These are phyloP conservation scores for Madoqua kirkii DNA, from an alignment of 2,113 vertebrate genomes.

Conservation along the genomic window DNA sequence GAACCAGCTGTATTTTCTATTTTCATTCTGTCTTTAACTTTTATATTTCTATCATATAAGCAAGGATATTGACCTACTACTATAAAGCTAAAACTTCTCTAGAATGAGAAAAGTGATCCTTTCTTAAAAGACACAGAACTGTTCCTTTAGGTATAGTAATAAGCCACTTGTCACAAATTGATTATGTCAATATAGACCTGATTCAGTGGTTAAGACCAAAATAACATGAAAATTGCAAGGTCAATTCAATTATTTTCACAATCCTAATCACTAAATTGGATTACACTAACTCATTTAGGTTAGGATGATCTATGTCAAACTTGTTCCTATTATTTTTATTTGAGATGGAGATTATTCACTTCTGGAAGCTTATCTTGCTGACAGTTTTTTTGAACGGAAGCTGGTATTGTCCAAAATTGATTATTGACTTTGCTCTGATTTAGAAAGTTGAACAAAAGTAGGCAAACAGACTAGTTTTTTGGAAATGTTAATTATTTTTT, in stretches of 20 bases:
- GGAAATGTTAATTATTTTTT: background rate
- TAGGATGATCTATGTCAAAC: constrained; percentile 11
- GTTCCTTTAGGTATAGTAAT: background rate
- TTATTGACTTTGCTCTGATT: background rate
- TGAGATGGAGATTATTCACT: constrained; percentile 28
- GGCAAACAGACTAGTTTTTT: background rate
- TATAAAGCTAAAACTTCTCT: background rate
- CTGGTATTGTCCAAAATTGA: background rate
- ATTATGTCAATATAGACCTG: background rate
- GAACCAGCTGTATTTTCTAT: background rate
- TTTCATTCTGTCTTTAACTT: background rate
- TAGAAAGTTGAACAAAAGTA: background rate
- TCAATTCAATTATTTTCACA: constrained; percentile 50
- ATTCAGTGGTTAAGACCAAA: constrained; percentile 50
- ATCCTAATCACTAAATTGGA: constrained; percentile 28
- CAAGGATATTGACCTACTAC: background rate
- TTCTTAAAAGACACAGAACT: background rate
- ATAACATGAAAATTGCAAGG: constrained; percentile 49
- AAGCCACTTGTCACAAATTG: constrained; percentile 19
- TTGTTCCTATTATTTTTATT: constrained; percentile 22
- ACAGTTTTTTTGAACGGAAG: background rate
- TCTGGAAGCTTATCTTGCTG: background rate
- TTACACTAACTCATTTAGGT: background rate
- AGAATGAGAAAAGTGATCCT: background rate
- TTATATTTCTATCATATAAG: background rate